Evolutionary conservation across 2,888 invertebrate genomes (phyloP).

Genomic region (Saturnia japonica): DNA sequence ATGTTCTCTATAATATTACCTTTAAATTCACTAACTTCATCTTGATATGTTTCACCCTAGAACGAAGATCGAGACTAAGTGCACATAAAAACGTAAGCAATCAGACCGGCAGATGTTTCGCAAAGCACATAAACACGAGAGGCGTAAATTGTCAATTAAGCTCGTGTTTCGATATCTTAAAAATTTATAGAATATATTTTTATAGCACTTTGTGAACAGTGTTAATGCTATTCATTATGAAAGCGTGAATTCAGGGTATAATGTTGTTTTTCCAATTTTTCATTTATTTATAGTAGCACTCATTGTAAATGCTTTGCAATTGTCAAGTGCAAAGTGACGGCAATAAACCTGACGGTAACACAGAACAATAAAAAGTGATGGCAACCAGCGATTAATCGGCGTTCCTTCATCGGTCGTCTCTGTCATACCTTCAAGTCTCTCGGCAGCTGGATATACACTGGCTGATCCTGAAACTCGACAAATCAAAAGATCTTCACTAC

Average conservation of each 20-base stretch:
- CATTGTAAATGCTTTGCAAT: too few species aligned
- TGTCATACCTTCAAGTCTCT: too few species aligned
- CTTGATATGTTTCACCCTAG: conserved; percentile 13
- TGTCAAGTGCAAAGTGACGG: too few species aligned
- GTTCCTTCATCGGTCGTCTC: too few species aligned
- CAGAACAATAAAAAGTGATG: too few species aligned
- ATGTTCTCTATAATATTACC: neutral
- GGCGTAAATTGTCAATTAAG: conserved; percentile 76
- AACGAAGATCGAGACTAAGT: conserved; percentile 56
- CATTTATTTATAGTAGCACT: neutral
- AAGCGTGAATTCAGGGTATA: neutral
- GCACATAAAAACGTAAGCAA: conserved; percentile 77
- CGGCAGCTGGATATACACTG: too few species aligned
- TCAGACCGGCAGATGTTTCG: conserved; percentile 73
- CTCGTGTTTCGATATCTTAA: conserved; percentile 71
- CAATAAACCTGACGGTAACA: too few species aligned
- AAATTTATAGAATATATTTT: conserved; percentile 65
- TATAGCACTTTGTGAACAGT: too few species aligned
- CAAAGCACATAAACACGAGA: conserved; percentile 69
- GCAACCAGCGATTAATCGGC: too few species aligned
- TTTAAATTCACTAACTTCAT: neutral
- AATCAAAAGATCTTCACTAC: too few species aligned
- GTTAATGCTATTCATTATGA: conserved; percentile 36
- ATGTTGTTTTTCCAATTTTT: neutral
- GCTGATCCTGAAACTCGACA: too few species aligned